Evolutionary conservation across 2,113 vertebrate species (phyloP).

Genomic region (Vicugna pacos): DNA sequence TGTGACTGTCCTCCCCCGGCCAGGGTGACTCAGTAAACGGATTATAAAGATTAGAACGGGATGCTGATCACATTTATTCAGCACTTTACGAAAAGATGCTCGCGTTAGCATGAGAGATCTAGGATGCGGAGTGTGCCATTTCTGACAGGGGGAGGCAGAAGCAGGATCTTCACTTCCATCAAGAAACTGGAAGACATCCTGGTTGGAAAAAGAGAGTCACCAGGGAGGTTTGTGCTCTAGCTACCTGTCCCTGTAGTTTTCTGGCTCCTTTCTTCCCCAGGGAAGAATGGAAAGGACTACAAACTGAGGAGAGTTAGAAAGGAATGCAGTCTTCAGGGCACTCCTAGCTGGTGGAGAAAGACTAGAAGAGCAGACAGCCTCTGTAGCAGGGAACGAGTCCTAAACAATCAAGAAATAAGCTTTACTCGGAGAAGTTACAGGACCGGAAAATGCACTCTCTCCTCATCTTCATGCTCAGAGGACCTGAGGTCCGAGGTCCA

Average conservation of each 20-base stretch:
- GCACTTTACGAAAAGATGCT: not conserved
- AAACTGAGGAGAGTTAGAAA: not conserved
- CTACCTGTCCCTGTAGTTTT: not conserved
- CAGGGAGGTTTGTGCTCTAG: not conserved
- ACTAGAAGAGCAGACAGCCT: not conserved
- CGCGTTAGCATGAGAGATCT: not conserved
- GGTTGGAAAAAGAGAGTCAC: not conserved
- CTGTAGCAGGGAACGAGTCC: accelerated
- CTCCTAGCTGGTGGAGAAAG: not conserved
- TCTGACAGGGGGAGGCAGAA: not conserved
- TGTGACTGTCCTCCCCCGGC: not conserved
- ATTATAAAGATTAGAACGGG: not conserved
- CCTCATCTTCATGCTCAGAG: not conserved
- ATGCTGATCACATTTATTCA: not conserved
- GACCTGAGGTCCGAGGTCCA: not conserved
- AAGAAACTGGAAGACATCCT: not conserved
- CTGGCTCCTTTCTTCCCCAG: not conserved
- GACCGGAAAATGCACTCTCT: not conserved
- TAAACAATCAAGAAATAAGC: not conserved
- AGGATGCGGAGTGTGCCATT: not conserved
- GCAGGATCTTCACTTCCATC: not conserved
- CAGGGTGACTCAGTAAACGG: constrained; percentile 11
- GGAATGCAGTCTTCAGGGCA: not conserved
- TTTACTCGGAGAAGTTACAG: not conserved
- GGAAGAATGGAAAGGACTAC: not conserved